phyloP scores from a whole-genome alignment of 2,888 invertebrate species.

The Arctia plantaginis region DNA sequence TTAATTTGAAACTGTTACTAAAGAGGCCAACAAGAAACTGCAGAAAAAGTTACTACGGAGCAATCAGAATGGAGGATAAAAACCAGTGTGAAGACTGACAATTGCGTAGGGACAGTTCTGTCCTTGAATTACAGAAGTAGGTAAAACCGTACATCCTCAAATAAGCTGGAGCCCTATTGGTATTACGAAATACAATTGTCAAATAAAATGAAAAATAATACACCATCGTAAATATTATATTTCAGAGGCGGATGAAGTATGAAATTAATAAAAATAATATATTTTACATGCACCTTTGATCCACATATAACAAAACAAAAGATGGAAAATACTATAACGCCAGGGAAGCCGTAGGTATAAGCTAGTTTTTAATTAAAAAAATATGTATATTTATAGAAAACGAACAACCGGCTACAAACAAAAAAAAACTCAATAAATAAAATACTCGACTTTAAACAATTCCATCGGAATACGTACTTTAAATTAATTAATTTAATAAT shows the following conservation, averaged over 20 bases:
- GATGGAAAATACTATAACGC: not conserved
- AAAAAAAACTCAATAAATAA: not conserved
- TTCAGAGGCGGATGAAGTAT: not conserved
- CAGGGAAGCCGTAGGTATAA: not conserved
- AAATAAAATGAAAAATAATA: no score
- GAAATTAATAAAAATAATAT: not conserved
- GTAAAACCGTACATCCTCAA: no score
- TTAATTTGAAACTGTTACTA: no score
- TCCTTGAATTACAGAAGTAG: no score
- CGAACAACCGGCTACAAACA: conserved; percentile 6
- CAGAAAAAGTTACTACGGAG: no score
- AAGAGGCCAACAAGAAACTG: no score
- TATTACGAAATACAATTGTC: no score
- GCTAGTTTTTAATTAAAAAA: not conserved
- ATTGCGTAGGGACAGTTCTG: no score
- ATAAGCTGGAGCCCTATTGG: no score
- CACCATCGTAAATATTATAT: not conserved
- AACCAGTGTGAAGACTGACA: no score
- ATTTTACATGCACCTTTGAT: not conserved
- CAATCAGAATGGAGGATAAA: no score
- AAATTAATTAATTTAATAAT: conserved; percentile 8
- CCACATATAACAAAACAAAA: not conserved
- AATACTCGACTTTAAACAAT: conserved; percentile 22
- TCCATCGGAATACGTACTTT: conserved; percentile 23
- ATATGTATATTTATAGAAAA: not conserved